Conservation (phyloP, 2,113 vertebrate genomes). For the Elephas maximus region DNA sequence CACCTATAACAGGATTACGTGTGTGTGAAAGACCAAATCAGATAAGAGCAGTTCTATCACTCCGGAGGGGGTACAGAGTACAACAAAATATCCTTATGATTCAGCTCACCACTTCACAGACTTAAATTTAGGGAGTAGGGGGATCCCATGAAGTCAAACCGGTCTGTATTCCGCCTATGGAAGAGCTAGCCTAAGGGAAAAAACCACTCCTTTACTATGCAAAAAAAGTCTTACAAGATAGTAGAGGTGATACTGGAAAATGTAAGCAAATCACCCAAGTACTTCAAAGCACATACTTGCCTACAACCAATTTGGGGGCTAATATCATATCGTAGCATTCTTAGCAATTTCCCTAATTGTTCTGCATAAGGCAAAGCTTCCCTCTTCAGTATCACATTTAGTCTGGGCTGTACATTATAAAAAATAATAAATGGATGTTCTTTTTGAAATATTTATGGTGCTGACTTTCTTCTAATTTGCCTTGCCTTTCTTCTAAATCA, state of each 20-base stretch:
- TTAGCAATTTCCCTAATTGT: slow-evolving; percentile 11
- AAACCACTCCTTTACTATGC: background rate
- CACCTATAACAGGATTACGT: background rate
- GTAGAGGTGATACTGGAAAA: background rate
- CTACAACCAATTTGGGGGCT: background rate
- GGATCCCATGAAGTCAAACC: background rate
- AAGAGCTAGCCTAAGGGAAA: background rate
- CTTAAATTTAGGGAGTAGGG: background rate
- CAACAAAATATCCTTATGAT: background rate
- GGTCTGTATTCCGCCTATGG: background rate
- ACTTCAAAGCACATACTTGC: slow-evolving; percentile 1
- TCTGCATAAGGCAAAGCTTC: slow-evolving; percentile 12
- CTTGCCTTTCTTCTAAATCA: slow-evolving; percentile 58
- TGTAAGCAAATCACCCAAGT: slow-evolving; percentile 42
- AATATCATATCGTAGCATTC: background rate
- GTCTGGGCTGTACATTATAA: slow-evolving; percentile 21
- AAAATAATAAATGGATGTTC: slow-evolving; percentile 41
- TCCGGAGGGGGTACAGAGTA: background rate
- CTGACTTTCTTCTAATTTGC: slow-evolving; percentile 59
- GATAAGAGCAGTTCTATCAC: background rate
- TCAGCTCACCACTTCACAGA: background rate
- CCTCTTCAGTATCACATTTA: background rate
- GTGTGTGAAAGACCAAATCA: background rate
- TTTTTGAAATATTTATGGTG: slow-evolving; percentile 68
- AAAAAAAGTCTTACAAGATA: background rate